Evolutionary conservation across 2,113 vertebrate genomes (phyloP), one percentile per base, ranked within the genome.

Genomic region (Cryptotis parvus): DNA sequence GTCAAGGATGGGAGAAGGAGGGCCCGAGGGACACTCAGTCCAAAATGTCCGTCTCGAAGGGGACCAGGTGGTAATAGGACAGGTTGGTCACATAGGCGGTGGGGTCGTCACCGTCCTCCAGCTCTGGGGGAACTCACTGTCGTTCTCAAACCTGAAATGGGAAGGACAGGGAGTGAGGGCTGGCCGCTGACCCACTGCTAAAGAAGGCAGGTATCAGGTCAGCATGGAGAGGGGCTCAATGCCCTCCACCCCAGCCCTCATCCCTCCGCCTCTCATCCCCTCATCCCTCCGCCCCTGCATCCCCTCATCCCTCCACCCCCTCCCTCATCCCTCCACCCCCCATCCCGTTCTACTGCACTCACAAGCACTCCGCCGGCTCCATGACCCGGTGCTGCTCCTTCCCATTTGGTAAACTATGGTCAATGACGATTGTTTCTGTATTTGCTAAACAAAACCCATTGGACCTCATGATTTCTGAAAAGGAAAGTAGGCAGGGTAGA

Each of bases 401-500:
- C 35, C 99, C 98, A 1, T 98, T 98, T 0, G 99, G 98, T 94
- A 99, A 93, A 91, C 97, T 99, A 96, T 99, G 98, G 96, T 99
- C 99, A 80, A 99, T 99, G 6, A 99, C 98, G 31, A 99, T 99
- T 0, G 99, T 99, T 97, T 99, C 99, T 0, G 99, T 99, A 90
- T 99, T 99, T 66, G 99, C 99, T 96, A 99, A 97, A 97, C 99
- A 99, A 96, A 99, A 99, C 45, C 99, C 99, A 76, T 99, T 99
- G 12, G 99, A 99, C 78, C 99, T 96, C 99, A 99, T 99, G 97
- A 99, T 99, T 98, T 99, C 99, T 99, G 96, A 86, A 35, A 82
- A 90, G 31, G 83, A 92, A 79, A 97, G 93, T 49, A 85, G 12
- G 18, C 37, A n/a, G 92, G 52, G 29, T 49, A 12, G 93, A 55